Conservation (phyloP, 2,888 invertebrate genomes). For the Mesorhabditis spiculigera region DNA sequence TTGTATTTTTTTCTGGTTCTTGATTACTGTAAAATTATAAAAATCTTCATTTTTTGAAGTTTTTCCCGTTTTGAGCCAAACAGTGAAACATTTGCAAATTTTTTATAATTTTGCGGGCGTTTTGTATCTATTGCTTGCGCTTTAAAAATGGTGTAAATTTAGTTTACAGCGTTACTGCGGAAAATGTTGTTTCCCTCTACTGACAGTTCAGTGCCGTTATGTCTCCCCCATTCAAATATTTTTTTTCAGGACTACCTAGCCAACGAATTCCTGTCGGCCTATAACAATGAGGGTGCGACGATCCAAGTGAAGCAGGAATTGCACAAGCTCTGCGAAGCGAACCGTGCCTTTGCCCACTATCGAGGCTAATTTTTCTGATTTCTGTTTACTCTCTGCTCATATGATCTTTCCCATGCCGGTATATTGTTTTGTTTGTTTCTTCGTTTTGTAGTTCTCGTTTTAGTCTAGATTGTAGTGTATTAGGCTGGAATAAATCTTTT, state of each 20-base stretch:
- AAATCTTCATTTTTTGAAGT: too few relatives aligned
- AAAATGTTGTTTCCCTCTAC: too few relatives aligned
- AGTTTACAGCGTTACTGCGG: background rate
- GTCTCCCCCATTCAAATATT: background rate
- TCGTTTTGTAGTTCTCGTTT: slow-evolving; percentile 4
- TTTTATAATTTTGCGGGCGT: too few relatives aligned
- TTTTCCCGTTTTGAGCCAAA: too few relatives aligned
- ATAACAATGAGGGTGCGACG: slow-evolving; percentile 54
- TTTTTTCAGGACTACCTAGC: slow-evolving; percentile 69
- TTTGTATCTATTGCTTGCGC: too few relatives aligned
- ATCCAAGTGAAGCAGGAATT: slow-evolving; percentile 76
- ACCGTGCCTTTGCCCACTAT: slow-evolving; percentile 93
- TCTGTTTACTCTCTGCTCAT: background rate
- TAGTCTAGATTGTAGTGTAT: slow-evolving; percentile 10
- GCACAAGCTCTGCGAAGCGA: slow-evolving; percentile 87
- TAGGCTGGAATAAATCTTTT: background rate
- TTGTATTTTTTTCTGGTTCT: too few relatives aligned
- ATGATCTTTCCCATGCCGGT: background rate
- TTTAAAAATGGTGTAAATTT: too few relatives aligned
- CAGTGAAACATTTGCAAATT: too few relatives aligned
- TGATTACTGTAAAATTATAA: too few relatives aligned
- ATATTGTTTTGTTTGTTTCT: slow-evolving; percentile 8
- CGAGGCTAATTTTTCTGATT: slow-evolving; percentile 68
- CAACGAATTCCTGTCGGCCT: slow-evolving; percentile 64
- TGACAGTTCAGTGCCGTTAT: too few relatives aligned